These are phyloP conservation scores for Leptura quadrifasciata DNA, from an alignment of 2,888 invertebrate species.

Conservation along the genomic window DNA sequence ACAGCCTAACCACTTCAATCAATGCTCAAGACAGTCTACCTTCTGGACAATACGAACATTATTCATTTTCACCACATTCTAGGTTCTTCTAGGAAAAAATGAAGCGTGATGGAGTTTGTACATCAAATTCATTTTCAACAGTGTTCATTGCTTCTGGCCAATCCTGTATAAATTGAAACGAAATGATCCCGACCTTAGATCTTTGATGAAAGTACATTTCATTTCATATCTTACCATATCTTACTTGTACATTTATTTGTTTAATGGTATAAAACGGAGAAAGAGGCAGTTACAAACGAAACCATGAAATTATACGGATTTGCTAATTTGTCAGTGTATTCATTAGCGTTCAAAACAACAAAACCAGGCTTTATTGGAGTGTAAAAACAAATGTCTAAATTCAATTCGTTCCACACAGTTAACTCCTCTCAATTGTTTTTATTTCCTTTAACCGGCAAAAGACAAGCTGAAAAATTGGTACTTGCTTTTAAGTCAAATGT, in stretches of 20 bases:
- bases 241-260: not conserved
- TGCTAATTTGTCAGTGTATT: slow-evolving; percentile 18
- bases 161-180: too few species aligned
- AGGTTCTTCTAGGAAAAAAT: too few species aligned
- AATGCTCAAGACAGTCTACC: too few species aligned
- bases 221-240: too few species aligned
- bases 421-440: not conserved
- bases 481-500: not conserved
- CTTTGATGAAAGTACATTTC: too few species aligned
- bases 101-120: too few species aligned
- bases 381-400: slow-evolving; percentile 24
- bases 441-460: slow-evolving; percentile 5
- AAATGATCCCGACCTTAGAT: too few species aligned
- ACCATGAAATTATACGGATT: slow-evolving; percentile 14
- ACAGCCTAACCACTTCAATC: too few species aligned
- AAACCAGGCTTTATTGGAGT: slow-evolving; percentile 4
- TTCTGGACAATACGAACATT: too few species aligned
- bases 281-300: slow-evolving; percentile 1
- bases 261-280: not conserved
- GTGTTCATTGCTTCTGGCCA: too few species aligned
- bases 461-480: not conserved
- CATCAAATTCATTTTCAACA: too few species aligned
- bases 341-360: slow-evolving; percentile 15
- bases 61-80: too few species aligned
- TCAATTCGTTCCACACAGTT: slow-evolving; percentile 18